A percentile compares a stretch with the other conserved stretches of the same genome.
Conservation (phyloP, 2,888 invertebrate species). For the Hoplodrina blanda region DNA sequence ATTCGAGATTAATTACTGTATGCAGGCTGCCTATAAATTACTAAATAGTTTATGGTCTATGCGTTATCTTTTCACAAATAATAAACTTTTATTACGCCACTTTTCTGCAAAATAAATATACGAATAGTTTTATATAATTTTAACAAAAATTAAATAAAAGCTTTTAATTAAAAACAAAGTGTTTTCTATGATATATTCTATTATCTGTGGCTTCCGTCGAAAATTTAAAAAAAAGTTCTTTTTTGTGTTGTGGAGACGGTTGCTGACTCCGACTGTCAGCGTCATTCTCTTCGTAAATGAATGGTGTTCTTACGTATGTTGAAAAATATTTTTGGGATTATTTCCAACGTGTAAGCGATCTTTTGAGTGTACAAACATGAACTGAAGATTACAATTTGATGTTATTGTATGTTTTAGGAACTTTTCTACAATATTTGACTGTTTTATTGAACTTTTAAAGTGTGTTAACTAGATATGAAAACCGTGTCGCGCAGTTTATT, state of each 20-base stretch:
- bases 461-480: conserved; percentile 58
- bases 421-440: conserved; percentile 37
- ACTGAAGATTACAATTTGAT: conserved; percentile 23
- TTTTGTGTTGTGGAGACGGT: conserved; percentile 57
- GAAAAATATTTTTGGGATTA: conserved; percentile 36
- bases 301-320: conserved; percentile 40
- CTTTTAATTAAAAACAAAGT: no score
- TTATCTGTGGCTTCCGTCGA: conserved; percentile 27
- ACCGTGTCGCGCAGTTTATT: conserved; percentile 73
- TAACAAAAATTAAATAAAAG: no score
- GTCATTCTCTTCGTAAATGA: conserved; percentile 64
- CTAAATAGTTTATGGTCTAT: no score
- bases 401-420: conserved; percentile 34
- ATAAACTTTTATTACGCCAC: no score
- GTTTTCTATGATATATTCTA: neutral
- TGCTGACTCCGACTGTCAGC: conserved; percentile 63
- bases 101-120: no score
- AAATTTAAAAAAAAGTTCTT: conserved; percentile 29
- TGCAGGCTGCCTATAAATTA: no score
- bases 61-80: no score
- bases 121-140: no score
- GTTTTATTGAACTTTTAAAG: conserved; percentile 67
- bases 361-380: conserved; percentile 14
- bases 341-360: conserved; percentile 1
- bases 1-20: no score